Evolutionary conservation across 2,797 vertebrate species (phyloP).

Genomic region (Lagodon rhomboides): DNA sequence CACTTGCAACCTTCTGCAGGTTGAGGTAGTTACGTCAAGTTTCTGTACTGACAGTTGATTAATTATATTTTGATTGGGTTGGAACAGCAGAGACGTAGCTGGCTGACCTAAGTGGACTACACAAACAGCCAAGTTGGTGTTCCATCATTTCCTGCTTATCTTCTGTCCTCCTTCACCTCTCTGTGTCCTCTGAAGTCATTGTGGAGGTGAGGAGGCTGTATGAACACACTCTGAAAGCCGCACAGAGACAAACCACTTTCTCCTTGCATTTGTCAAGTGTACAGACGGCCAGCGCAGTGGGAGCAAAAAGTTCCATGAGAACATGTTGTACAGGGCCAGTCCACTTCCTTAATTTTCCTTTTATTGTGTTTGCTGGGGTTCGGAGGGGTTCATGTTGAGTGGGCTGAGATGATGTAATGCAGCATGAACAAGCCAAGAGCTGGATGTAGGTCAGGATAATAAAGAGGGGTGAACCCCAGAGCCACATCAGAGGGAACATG

Average conservation of each 20-base stretch:
- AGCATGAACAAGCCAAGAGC: slow-evolving; percentile 14
- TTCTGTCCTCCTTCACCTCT: slow-evolving; percentile 1
- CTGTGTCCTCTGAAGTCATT: slow-evolving; percentile 8
- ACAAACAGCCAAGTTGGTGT: neutral
- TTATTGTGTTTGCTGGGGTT: slow-evolving; percentile 9
- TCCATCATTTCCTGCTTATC: neutral
- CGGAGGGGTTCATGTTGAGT: slow-evolving; percentile 14
- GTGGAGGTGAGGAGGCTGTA: neutral
- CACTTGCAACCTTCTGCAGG: neutral
- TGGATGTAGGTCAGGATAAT: slow-evolving; percentile 42
- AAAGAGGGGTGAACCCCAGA: slow-evolving; percentile 31
- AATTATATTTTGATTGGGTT: neutral
- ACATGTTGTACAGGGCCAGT: slow-evolving; percentile 18
- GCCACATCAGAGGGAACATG: slow-evolving; percentile 21
- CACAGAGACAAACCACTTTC: slow-evolving; percentile 17
- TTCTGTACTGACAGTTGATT: slow-evolving; percentile 9
- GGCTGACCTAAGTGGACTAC: neutral
- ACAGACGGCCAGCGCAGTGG: neutral
- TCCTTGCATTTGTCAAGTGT: slow-evolving; percentile 9
- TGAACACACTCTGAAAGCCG: neutral
- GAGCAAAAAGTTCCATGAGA: slow-evolving; percentile 33
- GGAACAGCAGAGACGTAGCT: neutral
- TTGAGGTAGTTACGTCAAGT: neutral
- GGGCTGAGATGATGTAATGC: slow-evolving; percentile 41
- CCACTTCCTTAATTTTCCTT: slow-evolving; percentile 22